Percentiles rank a stretch among this genome's conserved stretches.
These are phyloP conservation scores for Colossoma macropomum DNA, from an alignment of 2,113 vertebrate species.

Conservation along the genomic window DNA sequence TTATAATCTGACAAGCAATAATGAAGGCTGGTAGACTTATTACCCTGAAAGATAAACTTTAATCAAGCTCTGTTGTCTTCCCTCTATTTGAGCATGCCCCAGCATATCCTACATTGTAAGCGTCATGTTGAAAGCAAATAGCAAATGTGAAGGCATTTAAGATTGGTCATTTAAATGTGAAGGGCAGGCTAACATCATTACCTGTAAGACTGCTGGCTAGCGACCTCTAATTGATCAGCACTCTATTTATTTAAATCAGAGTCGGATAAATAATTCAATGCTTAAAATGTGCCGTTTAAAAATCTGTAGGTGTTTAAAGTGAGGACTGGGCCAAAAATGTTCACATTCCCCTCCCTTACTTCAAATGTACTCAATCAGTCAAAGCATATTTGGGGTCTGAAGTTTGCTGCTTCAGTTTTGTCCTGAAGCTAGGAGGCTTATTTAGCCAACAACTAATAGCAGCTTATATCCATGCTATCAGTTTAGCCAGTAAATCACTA, in stretches of 20 bases:
- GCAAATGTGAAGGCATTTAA: slow-evolving; percentile 75
- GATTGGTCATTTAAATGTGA: slow-evolving; percentile 79
- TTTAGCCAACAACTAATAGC: too few species aligned
- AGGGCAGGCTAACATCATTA: slow-evolving; percentile 75
- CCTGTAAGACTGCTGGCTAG: slow-evolving; percentile 61
- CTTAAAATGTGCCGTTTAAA: slow-evolving; percentile 49
- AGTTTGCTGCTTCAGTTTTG: too few species aligned
- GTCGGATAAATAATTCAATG: slow-evolving; percentile 67
- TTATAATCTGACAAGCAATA: slow-evolving; percentile 81
- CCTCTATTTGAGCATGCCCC: slow-evolving; percentile 76
- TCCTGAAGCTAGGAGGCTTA: too few species aligned
- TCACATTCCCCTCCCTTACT: background rate
- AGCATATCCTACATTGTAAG: slow-evolving; percentile 73
- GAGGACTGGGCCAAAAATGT: background rate
- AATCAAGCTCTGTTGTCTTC: slow-evolving; percentile 78
- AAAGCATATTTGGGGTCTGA: background rate
- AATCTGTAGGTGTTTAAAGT: slow-evolving; percentile 24
- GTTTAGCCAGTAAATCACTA: too few species aligned
- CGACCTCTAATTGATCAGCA: slow-evolving; percentile 69
- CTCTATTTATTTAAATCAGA: slow-evolving; percentile 71
- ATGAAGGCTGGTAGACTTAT: slow-evolving; percentile 82
- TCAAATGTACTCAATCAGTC: background rate
- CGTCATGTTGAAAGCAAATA: slow-evolving; percentile 74
- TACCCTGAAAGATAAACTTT: slow-evolving; percentile 83
- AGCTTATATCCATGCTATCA: too few species aligned